Evolutionary conservation across 1,140 invertebrate species (phyloP), one percentile per base, ranked within the genome.

Genomic region (Zaprionus gabonicus): DNA sequence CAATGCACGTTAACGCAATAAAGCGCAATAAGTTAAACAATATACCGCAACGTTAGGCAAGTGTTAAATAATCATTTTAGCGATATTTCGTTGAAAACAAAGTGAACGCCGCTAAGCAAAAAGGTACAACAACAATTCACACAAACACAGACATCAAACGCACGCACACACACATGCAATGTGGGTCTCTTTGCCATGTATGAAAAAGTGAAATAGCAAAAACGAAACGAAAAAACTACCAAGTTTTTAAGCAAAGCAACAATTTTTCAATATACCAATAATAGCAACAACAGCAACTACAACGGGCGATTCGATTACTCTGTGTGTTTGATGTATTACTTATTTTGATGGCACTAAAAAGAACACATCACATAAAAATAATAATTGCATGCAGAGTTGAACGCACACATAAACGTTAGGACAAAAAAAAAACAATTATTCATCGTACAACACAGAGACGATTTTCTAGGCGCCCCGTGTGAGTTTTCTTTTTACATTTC

Each of bases 131-230:
- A 83, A 83, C 82, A 85, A 64, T 57, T 51, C 66, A 74, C 38
- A 70, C 36, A 53, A 44, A 34, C 55, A 64, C 38, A 58, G 56
- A 58, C 77, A 68, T 17, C 69, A 65, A 65, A 67, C 44, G 63
- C 44, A 69, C 38, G 71, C 63, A 66, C 59, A 59, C 64, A 64
- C 65, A 74, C 65, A 75, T 31, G 59, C 65, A 51, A 51, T 71
- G 38, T 78, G 75, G 73, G 68, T 71, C 62, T 71, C 62, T 72
- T 70, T 76, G 74, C 56, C 56, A 79, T 88, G 67, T 78, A 87
- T 80, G 80, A 87, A 79, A 87, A 87, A 88, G 84, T 87, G 77
- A 87, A 87, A 86, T 78, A 86, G 82, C 76, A 81, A 71, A 68
- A 78, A 66, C 23, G 56, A 62, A 58, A 62, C 31, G 70, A 75